Base-by-base conservation (phyloP, 2,113 vertebrate genomes). In the Indicator maculatus region DNA sequence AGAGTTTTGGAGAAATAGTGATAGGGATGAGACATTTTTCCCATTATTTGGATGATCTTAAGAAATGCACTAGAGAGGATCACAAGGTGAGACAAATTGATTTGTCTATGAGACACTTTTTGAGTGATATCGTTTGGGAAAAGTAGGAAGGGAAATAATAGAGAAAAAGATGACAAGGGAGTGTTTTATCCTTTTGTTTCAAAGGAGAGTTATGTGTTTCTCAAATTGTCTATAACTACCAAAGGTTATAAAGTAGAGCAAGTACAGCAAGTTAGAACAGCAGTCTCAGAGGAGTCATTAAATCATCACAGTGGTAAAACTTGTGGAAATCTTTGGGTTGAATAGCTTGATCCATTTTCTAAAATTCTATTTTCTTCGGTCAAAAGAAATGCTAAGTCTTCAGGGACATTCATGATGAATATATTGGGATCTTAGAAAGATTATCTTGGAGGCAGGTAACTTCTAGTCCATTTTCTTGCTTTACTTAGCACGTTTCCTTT, bases 1-100 rank as follows among this genome's bases (percentile, higher is more conserved):
- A 39, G 52, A 64, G 20, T 83, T 88, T 61, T 60, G 73, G 66
- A 87, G 91, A 76, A 41, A 74, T 20, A 72, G 31, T 52, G 23
- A 44, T 52, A 83, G 52, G 78, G 67, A 79, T 87, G 56, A 83
- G 82, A 71, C 79, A 67, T 52, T 24, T 96, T 85, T 91, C 84
- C 52, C 72, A 69, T 86, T 92, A 84, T 90, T 92, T 92, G 81
- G 71, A 79, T 80, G 89, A 89, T 84, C 66, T 93, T 47, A 94
- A 84, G 56, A 89, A 88, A 85, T 77, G 75, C 17, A 64, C 75
- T 82, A 16, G 71, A 85, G 72, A 91, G 47, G 82, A 91, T 87
- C 56, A 80, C 17, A 60, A 18, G 63, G 72, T 74, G 72, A 95
- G 74, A 55, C 30, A 95, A 89, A 91, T 89, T 89, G 75, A 93